Percentiles rank a stretch among this genome's conserved stretches.
phyloP scores from a whole-genome alignment of 2,888 invertebrate species.

The Thera obeliscata region DNA sequence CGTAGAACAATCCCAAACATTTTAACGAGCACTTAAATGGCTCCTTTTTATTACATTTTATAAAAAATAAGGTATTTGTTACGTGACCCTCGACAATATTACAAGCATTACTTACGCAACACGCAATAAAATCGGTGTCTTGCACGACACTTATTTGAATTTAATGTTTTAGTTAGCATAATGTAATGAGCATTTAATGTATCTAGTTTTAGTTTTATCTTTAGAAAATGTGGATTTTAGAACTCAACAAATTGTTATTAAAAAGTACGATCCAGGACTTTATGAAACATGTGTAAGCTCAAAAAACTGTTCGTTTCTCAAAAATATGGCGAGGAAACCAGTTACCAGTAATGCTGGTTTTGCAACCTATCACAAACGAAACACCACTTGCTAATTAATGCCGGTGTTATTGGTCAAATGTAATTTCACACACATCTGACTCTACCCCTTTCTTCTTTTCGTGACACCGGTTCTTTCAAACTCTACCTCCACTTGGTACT shows the following conservation, averaged over 20 bases:
- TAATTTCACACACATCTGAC: too few relatives aligned
- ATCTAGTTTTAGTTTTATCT: constrained; percentile 4
- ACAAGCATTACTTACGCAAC: constrained; percentile 36
- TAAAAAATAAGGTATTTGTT: constrained; percentile 30
- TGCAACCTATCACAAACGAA: too few relatives aligned
- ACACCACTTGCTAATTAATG: too few relatives aligned
- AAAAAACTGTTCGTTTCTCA: too few relatives aligned
- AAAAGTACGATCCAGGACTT: background rate
- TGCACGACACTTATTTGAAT: constrained; percentile 35
- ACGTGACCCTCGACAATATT: constrained; percentile 37
- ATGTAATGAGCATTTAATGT: constrained; percentile 14
- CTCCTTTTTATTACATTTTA: constrained; percentile 32
- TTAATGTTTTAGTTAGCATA: constrained; percentile 33
- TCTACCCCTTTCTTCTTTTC: too few relatives aligned
- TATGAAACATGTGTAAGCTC: background rate
- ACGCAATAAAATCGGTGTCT: constrained; percentile 36
- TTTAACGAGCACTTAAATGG: constrained; percentile 34
- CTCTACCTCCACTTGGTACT: too few relatives aligned
- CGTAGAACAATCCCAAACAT: constrained; percentile 29
- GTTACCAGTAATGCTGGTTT: too few relatives aligned
- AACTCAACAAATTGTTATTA: background rate
- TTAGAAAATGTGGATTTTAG: constrained; percentile 1
- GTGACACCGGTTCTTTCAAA: too few relatives aligned
- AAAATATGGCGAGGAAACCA: too few relatives aligned
- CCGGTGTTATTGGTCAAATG: too few relatives aligned